Conservation (phyloP, 2,888 invertebrate genomes). For the Chelonus formosanus region DNA sequence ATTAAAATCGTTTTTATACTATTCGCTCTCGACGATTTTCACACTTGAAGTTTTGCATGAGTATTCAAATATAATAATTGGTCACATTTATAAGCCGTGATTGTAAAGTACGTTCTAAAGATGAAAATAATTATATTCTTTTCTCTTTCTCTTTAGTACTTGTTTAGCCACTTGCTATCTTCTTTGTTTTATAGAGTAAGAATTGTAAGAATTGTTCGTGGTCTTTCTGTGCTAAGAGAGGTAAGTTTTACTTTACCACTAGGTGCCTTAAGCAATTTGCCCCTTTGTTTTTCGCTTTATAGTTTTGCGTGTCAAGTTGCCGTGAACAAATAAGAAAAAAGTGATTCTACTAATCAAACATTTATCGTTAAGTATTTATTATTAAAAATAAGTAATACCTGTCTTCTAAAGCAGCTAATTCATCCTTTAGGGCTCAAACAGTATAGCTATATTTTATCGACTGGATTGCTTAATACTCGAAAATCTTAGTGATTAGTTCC, state of each 20-base stretch:
- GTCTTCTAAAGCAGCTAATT: too few relatives aligned
- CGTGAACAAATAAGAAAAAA: not conserved
- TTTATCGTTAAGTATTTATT: too few relatives aligned
- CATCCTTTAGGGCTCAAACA: too few relatives aligned
- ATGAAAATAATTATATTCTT: not conserved
- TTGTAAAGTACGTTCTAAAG: not conserved
- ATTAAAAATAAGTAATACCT: too few relatives aligned
- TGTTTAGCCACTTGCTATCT: constrained; percentile 5
- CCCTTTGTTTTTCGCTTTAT: not conserved
- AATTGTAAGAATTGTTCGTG: not conserved
- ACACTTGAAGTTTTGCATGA: too few relatives aligned
- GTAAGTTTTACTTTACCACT: constrained; percentile 7
- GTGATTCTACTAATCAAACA: not conserved
- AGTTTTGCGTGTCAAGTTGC: constrained; percentile 3
- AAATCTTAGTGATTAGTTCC: too few relatives aligned
- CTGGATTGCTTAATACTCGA: too few relatives aligned
- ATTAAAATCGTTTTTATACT: too few relatives aligned
- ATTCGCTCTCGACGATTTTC: too few relatives aligned
- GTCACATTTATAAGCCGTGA: not conserved
- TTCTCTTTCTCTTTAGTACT: not conserved
- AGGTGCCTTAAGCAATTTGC: not conserved
- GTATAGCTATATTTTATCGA: too few relatives aligned
- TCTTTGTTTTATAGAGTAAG: not conserved
- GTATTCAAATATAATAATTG: too few relatives aligned
- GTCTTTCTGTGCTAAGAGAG: constrained; percentile 1